A percentile compares a stretch with the other conserved stretches of the same genome.
Evolutionary conservation across 2,888 invertebrate genomes (phyloP).

Genomic region (Drosophila multiciliata): DNA sequence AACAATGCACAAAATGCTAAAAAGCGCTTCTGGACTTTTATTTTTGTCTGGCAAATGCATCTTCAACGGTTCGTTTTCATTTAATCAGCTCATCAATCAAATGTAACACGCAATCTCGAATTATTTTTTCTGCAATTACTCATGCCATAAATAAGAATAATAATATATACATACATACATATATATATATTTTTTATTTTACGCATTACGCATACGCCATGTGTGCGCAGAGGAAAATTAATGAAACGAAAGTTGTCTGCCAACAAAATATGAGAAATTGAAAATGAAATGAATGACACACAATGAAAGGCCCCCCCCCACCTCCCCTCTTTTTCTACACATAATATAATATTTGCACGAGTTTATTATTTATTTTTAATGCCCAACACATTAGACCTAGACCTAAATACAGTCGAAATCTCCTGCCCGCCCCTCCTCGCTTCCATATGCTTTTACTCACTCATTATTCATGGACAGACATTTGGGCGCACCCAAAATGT

Average conservation of each 20-base stretch:
- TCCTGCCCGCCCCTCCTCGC: background rate
- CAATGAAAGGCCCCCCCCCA: background rate
- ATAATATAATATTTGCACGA: background rate
- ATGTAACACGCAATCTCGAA: conserved; percentile 31
- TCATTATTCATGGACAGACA: conserved; percentile 55
- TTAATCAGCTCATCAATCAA: conserved; percentile 64
- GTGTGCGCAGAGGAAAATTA: conserved; percentile 25
- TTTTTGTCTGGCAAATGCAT: background rate
- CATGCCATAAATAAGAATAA: conserved; percentile 49
- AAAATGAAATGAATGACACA: conserved; percentile 54
- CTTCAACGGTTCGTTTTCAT: background rate
- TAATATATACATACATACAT: conserved; percentile 19
- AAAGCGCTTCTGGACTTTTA: conserved; percentile 50
- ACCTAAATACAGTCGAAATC: conserved; percentile 47
- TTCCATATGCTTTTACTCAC: conserved; percentile 14
- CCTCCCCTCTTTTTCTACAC: too few species aligned
- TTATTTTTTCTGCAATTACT: conserved; percentile 57
- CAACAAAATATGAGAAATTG: conserved; percentile 31
- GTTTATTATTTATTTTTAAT: conserved; percentile 28
- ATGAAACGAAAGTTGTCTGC: conserved; percentile 54
- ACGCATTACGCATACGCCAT: conserved; percentile 54
- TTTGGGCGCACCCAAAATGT: conserved; percentile 43
- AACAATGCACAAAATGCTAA: conserved; percentile 66
- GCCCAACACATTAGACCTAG: conserved; percentile 51
- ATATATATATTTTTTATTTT: conserved; percentile 15